phyloP scores from a whole-genome alignment of 53 echinoderm and acorn worm genomes.

The Apostichopus leukothele region DNA sequence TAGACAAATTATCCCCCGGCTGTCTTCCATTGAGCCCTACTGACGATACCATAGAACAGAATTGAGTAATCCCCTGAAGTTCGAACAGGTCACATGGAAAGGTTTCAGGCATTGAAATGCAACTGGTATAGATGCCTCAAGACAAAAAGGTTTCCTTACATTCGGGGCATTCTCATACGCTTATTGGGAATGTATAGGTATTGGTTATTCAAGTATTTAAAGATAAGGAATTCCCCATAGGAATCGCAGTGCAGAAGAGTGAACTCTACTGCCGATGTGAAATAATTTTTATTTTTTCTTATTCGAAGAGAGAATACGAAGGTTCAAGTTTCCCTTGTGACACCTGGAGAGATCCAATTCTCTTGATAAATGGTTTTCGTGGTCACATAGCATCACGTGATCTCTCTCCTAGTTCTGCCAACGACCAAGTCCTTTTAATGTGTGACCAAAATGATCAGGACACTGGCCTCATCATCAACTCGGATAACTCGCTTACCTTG shows the following conservation, averaged over 20 bases:
- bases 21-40: constrained; percentile 27
- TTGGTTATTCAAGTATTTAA: neutral
- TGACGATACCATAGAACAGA: constrained; percentile 24
- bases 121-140: constrained; percentile 41
- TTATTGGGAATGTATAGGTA: constrained; percentile 34
- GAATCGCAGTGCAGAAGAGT: neutral
- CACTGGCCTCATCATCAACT: too few species aligned
- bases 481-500: too few species aligned
- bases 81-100: constrained; percentile 40
- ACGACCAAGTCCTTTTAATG: too few species aligned
- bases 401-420: too few species aligned
- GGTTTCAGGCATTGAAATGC: constrained; percentile 38
- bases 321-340: too few species aligned
- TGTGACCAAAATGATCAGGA: too few species aligned
- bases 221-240: constrained; percentile 25
- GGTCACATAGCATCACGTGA: too few species aligned
- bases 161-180: constrained; percentile 30
- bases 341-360: too few species aligned
- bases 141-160: constrained; percentile 47
- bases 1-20: constrained; percentile 33
- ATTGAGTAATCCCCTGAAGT: constrained; percentile 29
- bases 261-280: neutral
- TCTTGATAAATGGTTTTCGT: too few species aligned
- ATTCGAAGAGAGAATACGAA: too few species aligned
- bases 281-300: too few species aligned